A percentile compares a stretch with the other conserved stretches of the same genome.
These are phyloP conservation scores for Tridacna crocea DNA, from an alignment of 2,888 invertebrate species.

Conservation along the genomic window DNA sequence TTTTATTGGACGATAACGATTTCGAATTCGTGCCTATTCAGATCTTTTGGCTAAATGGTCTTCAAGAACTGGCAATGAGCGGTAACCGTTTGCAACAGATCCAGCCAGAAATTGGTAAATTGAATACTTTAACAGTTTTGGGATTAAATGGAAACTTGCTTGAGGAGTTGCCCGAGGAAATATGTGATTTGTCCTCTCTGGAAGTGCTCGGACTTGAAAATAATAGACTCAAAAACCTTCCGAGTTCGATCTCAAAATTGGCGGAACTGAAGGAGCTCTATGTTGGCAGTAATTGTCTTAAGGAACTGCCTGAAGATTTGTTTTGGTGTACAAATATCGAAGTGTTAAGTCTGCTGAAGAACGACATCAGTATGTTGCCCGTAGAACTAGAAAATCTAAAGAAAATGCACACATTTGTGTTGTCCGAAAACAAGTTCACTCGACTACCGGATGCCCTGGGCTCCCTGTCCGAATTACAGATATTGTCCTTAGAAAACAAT, in stretches of 20 bases:
- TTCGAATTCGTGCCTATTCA: slow-evolving; percentile 82
- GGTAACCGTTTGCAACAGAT: slow-evolving; percentile 76
- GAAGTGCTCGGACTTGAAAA: slow-evolving; percentile 78
- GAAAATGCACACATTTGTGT: slow-evolving; percentile 72
- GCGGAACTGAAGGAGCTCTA: slow-evolving; percentile 78
- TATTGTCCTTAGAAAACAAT: slow-evolving; percentile 74
- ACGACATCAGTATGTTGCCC: slow-evolving; percentile 76
- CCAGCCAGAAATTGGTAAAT: slow-evolving; percentile 73
- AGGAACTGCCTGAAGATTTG: slow-evolving; percentile 77
- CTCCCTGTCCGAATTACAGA: slow-evolving; percentile 70
- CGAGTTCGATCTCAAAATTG: slow-evolving; percentile 76
- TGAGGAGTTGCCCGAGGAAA: slow-evolving; percentile 73
- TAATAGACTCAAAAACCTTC: slow-evolving; percentile 74
- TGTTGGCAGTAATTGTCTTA: slow-evolving; percentile 76
- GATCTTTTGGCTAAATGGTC: slow-evolving; percentile 75
- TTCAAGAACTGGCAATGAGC: slow-evolving; percentile 79
- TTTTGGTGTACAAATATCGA: slow-evolving; percentile 76
- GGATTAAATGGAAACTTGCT: slow-evolving; percentile 79
- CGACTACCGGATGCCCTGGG: slow-evolving; percentile 73
- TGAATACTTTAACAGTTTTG: slow-evolving; percentile 74
- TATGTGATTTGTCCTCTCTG: slow-evolving; percentile 69
- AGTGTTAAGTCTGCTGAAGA: slow-evolving; percentile 77
- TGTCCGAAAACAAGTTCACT: slow-evolving; percentile 75
- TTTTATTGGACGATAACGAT: slow-evolving; percentile 79
- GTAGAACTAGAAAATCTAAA: slow-evolving; percentile 79